A percentile compares a stretch with the other conserved stretches of the same genome.
Conservation (phyloP, 2,113 vertebrate genomes). For the Phyllopteryx taeniolatus region DNA sequence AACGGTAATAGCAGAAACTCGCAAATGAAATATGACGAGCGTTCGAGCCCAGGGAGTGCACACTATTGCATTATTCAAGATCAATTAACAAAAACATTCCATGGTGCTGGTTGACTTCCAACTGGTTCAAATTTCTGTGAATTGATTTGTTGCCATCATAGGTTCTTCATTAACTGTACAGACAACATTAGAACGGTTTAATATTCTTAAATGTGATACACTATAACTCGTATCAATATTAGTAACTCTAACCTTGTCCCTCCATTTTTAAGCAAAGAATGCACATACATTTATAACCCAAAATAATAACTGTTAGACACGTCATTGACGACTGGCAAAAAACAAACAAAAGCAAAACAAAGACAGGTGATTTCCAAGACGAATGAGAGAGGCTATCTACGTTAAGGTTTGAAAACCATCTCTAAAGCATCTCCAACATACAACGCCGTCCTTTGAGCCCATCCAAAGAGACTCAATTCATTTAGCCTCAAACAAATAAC, state of each 20-base stretch:
- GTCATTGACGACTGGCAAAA: too few relatives aligned
- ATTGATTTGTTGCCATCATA: neutral
- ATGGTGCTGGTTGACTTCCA: neutral
- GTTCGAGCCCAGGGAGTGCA: neutral
- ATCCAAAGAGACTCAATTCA: neutral
- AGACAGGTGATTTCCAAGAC: neutral
- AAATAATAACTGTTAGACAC: too few relatives aligned
- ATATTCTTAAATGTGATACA: neutral
- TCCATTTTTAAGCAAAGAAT: too few relatives aligned
- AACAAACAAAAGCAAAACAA: too few relatives aligned
- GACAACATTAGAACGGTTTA: neutral
- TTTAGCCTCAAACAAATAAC: neutral
- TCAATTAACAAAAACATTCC: neutral
- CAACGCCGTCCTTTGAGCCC: neutral
- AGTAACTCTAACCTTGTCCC: too few relatives aligned
- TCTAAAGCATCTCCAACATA: neutral
- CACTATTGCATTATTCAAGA: constrained; percentile 1
- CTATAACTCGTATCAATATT: neutral
- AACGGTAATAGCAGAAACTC: neutral
- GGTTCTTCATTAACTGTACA: neutral
- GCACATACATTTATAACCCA: too few relatives aligned
- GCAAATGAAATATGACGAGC: constrained; percentile 1
- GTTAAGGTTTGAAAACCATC: neutral
- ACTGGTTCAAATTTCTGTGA: neutral
- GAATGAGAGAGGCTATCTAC: too few relatives aligned